Evolutionary conservation across 2,888 invertebrate species (phyloP), one percentile per base, ranked within the genome.

Genomic region (Linnaemya vulpina): DNA sequence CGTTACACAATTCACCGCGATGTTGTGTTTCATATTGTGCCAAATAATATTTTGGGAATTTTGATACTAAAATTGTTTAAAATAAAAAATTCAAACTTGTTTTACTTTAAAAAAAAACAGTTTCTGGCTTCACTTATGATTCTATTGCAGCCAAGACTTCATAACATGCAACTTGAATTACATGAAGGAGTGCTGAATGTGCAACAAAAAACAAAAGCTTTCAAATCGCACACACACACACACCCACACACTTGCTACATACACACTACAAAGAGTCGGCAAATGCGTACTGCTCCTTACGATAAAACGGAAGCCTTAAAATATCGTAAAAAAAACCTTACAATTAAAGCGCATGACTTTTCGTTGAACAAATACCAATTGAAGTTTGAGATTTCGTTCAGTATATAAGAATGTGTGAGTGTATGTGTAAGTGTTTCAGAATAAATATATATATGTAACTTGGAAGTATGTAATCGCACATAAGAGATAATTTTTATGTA

Each of bases 301-400:
- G 63, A 70, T 75, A 68, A 38, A 62, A 79, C 83, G 83, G 87
- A 87, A 89, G 87, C 89, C 88, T 74, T 87, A 83, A 38, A 15
- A 83, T 83, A 83, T 73, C 82, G 82, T 83, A 73, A 62, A 68
- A 74, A 71, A 30, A 22, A 13, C 9, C 17, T 30, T 3, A n/a
- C 35, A 25, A 15, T 17, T 8, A 76, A 65, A 35, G 84, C 84
- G 84, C 84, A 84, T 81, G 84, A 35, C 75, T 15, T 2, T 13
- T 25, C 7, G 51, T 38, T 46, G 20, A 83, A 78, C 74, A 79
- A 83, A 84, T 84, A 84, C 84, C 76, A 84, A 81, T 84, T 68
- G 81, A 84, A 73, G 73, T 68, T 62, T 53, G 68, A 67, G 67
- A 46, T 49, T 73, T 17, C 62, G 53, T 40, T 40, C 10, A 74